phyloP scores from a whole-genome alignment of 2,113 vertebrate genomes.

The Taurulus bubalis region DNA sequence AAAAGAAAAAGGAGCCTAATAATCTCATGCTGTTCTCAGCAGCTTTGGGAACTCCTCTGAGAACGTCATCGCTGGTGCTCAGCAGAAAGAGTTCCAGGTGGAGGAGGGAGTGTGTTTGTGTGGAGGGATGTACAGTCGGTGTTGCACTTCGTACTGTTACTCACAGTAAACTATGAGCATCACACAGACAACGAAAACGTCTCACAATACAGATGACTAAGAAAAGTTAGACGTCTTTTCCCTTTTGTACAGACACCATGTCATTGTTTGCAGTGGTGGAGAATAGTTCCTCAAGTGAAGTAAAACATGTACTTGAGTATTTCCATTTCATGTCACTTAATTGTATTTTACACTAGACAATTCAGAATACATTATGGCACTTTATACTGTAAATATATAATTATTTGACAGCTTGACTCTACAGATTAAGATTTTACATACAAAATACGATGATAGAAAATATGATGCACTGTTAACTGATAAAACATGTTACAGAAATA shows the following conservation, averaged over 20 bases:
- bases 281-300: neutral
- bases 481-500: neutral
- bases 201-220: neutral
- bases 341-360: neutral
- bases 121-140: neutral
- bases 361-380: neutral
- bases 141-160: neutral
- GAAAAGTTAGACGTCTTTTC: neutral
- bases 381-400: neutral
- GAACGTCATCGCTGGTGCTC: constrained; percentile 45
- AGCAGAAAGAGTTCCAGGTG: constrained; percentile 53
- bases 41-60: constrained; percentile 59
- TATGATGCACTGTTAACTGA: neutral
- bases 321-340: neutral
- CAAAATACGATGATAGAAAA: neutral
- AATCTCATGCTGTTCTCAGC: constrained; percentile 64
- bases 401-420: neutral
- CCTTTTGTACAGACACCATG: neutral
- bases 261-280: neutral
- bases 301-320: neutral
- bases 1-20: constrained; percentile 38
- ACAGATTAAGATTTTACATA: neutral
- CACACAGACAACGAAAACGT: neutral
- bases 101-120: neutral
- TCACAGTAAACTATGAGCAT: neutral